Evolutionary conservation across 2,888 invertebrate species (phyloP).

Genomic region (Ophonus ardosiacus): DNA sequence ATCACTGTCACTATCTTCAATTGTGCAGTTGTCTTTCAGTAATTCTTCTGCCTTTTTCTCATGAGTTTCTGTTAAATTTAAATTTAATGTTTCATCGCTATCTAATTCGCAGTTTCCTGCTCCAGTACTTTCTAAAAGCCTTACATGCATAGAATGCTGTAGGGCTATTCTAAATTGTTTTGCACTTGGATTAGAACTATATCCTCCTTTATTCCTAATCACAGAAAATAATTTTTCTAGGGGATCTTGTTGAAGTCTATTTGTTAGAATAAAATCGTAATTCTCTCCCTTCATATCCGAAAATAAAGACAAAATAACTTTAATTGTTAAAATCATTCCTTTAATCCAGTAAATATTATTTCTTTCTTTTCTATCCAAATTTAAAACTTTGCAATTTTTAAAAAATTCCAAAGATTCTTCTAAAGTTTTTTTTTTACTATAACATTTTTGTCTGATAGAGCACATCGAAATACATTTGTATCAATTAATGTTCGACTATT

Average conservation of each 20-base stretch:
- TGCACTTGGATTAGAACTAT: neutral
- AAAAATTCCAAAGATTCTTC: neutral
- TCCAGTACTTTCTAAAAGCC: neutral
- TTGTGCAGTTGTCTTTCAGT: neutral
- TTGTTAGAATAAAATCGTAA: neutral
- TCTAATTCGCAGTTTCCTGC: neutral
- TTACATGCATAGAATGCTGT: neutral
- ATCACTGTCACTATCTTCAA: neutral
- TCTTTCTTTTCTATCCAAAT: neutral
- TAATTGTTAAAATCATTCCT: neutral
- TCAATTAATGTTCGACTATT: neutral
- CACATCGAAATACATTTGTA: neutral
- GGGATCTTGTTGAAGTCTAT: neutral
- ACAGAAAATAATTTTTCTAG: constrained; percentile 1
- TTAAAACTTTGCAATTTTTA: neutral
- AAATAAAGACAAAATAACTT: neutral
- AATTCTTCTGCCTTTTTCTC: neutral
- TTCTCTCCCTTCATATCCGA: neutral
- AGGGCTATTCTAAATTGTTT: neutral
- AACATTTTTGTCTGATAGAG: neutral
- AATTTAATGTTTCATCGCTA: neutral
- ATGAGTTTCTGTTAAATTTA: neutral
- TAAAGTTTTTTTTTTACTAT: neutral
- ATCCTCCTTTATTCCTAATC: neutral
- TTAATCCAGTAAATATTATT: neutral